Evolutionary conservation across 1,140 invertebrate species (phyloP).

Genomic region (Physella acuta): DNA sequence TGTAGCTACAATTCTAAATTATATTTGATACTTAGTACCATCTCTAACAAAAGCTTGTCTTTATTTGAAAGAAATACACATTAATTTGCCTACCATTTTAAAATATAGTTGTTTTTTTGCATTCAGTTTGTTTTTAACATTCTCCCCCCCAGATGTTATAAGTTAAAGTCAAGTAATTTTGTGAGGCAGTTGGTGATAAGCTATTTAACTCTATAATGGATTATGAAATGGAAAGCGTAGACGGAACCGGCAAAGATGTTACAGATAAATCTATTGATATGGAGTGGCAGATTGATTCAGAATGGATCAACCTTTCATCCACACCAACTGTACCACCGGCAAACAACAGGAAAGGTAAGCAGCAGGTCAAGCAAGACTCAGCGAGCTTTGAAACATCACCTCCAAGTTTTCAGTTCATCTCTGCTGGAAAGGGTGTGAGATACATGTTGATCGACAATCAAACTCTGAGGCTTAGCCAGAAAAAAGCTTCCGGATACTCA

Average conservation of each 20-base stretch:
- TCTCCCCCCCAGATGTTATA: no score
- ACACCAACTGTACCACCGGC: background rate
- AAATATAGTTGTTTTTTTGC: no score
- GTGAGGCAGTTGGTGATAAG: no score
- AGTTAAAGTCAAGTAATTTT: no score
- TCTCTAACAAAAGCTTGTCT: no score
- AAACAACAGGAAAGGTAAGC: slow-evolving; percentile 7
- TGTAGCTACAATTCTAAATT: no score
- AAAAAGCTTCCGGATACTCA: slow-evolving; percentile 15
- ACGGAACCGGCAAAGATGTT: background rate
- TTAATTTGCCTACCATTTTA: no score
- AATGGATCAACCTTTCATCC: slow-evolving; percentile 20
- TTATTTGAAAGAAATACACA: no score
- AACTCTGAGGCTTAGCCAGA: slow-evolving; percentile 13
- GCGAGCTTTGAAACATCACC: background rate
- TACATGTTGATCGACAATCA: slow-evolving; percentile 21
- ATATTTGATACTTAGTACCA: no score
- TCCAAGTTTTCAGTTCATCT: slow-evolving; percentile 14
- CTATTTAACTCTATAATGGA: background rate
- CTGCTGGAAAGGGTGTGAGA: background rate
- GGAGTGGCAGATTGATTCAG: slow-evolving; percentile 24
- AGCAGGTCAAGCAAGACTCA: background rate
- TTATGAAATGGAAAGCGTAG: slow-evolving; percentile 13
- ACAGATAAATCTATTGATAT: slow-evolving; percentile 10
- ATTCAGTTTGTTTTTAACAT: no score